phyloP scores from a whole-genome alignment of 2,797 vertebrate genomes.

The Propithecus perrieri region DNA sequence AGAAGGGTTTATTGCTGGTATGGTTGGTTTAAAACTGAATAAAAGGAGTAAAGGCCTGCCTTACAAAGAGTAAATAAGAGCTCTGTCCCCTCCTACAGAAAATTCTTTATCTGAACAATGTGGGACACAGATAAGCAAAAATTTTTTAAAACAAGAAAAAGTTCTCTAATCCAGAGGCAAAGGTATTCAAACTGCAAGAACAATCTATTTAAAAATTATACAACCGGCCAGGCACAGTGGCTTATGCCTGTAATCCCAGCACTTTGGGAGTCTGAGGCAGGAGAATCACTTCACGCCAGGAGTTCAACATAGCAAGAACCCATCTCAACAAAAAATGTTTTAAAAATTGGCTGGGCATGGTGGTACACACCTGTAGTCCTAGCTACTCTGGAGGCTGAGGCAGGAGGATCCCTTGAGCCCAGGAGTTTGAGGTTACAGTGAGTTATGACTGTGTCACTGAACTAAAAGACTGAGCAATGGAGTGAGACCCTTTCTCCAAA shows the following conservation, averaged over 20 bases:
- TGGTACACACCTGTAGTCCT: too few relatives aligned
- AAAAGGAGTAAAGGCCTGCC: background rate
- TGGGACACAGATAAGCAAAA: background rate
- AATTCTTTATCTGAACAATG: conserved; percentile 17
- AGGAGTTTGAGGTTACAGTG: too few relatives aligned
- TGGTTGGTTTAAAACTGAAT: background rate
- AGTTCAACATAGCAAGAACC: background rate
- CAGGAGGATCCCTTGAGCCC: too few relatives aligned
- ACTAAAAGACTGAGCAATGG: too few relatives aligned
- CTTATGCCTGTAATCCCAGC: background rate
- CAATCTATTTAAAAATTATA: background rate
- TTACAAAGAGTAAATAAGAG: background rate
- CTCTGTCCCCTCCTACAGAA: background rate
- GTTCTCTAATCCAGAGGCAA: background rate
- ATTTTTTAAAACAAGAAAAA: conserved; percentile 5
- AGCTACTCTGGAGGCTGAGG: too few relatives aligned
- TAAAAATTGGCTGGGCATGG: too few relatives aligned
- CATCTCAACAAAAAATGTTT: too few relatives aligned
- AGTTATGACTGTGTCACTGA: too few relatives aligned
- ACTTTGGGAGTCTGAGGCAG: too few relatives aligned
- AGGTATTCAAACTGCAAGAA: background rate
- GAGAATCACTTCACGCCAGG: too few relatives aligned
- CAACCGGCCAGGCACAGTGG: background rate
- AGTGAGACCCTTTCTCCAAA: background rate
- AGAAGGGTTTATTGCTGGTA: background rate